Conservation (phyloP, 2,888 invertebrate species). For the Drosophila helvetica region DNA sequence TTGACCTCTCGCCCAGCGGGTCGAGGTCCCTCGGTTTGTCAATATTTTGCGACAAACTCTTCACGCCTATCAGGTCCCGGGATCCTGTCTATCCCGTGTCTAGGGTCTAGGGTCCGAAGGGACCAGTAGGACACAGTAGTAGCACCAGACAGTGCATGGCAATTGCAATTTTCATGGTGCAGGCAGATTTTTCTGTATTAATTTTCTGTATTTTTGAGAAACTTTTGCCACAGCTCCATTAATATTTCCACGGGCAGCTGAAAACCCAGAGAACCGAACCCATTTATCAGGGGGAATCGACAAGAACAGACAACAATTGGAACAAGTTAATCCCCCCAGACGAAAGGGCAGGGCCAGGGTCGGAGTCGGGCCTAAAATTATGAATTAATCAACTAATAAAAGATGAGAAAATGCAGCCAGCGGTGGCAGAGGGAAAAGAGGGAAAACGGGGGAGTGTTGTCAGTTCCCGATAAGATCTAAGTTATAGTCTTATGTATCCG, state of each 20-base stretch:
- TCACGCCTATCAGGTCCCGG: conserved; percentile 41
- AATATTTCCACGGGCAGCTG: conserved; percentile 53
- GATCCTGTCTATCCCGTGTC: conserved; percentile 4
- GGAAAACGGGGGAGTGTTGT: conserved; percentile 11
- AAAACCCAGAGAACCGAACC: conserved; percentile 31
- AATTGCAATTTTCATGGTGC: conserved; percentile 73
- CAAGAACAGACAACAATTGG: conserved; percentile 36
- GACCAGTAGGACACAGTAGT: conserved; percentile 61
- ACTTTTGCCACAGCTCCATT: conserved; percentile 67
- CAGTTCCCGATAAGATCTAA: conserved; percentile 30
- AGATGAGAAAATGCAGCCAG: not conserved
- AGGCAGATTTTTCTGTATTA: conserved; percentile 2
- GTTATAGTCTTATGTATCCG: conserved; percentile 12
- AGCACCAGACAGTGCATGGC: conserved; percentile 55
- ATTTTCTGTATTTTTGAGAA: conserved; percentile 3
- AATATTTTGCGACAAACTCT: conserved; percentile 62
- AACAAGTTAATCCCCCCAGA: conserved; percentile 69
- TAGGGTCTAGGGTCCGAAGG: conserved; percentile 16
- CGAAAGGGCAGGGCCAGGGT: too few relatives aligned
- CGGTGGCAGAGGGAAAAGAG: not conserved
- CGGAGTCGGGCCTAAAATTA: conserved; percentile 43
- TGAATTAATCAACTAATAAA: conserved; percentile 75
- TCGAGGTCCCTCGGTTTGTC: conserved; percentile 59
- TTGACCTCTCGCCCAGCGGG: conserved; percentile 47
- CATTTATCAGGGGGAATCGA: conserved; percentile 63